Percentiles rank a stretch among this genome's conserved stretches.
These are phyloP conservation scores for Catostylus mosaicus DNA, from an alignment of 30 jellyfish, hydroid and myxozoan species.

Conservation along the genomic window DNA sequence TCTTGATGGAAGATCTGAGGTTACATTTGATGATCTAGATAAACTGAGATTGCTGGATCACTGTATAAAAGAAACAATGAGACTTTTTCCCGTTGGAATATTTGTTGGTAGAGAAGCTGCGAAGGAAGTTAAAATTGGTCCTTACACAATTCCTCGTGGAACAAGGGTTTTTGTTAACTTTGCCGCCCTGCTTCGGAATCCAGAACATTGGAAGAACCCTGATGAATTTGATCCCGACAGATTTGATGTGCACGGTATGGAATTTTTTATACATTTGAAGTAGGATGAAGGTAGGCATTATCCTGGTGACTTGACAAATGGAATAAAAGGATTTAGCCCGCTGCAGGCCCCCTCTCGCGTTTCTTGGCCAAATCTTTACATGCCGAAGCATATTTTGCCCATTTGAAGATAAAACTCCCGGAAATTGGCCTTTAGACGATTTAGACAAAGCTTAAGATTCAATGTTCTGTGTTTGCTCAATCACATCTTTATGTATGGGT, in stretches of 20 bases:
- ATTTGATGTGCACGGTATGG: constrained; percentile 27
- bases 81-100: constrained; percentile 45
- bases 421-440: no score
- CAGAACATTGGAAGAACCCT: constrained; percentile 42
- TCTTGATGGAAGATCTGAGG: constrained; percentile 23
- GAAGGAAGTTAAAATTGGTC: constrained; percentile 32
- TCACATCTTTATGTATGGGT: no score
- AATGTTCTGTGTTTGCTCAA: no score
- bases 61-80: constrained; percentile 48
- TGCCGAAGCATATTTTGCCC: no score
- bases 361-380: no score
- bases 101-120: not conserved
- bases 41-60: constrained; percentile 44
- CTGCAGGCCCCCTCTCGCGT: no score
- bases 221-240: constrained; percentile 57
- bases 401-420: no score
- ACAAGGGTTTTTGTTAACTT: constrained; percentile 3
- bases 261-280: no score
- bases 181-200: constrained; percentile 4
- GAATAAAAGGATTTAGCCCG: no score
- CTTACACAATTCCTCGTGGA: constrained; percentile 29
- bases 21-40: constrained; percentile 26
- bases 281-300: no score
- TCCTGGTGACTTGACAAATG: no score
- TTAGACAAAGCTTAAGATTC: no score